These are phyloP conservation scores for Octonoba sinensis DNA, from an alignment of 2,888 invertebrate genomes.

Conservation along the genomic window DNA sequence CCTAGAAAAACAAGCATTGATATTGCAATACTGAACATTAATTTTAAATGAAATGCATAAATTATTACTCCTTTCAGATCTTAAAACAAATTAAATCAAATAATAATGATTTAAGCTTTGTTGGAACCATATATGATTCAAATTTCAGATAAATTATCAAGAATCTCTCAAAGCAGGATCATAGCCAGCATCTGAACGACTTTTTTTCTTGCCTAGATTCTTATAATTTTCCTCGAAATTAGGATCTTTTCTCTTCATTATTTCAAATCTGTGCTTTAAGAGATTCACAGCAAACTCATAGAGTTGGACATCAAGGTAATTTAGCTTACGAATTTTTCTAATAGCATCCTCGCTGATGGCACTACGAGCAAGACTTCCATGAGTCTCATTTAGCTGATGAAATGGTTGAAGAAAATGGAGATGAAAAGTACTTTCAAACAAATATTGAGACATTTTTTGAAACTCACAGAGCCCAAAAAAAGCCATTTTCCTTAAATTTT, in stretches of 20 bases:
- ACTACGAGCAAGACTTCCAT: constrained; percentile 77
- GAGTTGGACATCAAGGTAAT: constrained; percentile 90
- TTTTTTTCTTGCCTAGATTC: constrained; percentile 53
- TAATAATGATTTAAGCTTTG: too few relatives aligned
- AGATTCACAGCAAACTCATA: constrained; percentile 93
- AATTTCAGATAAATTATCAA: constrained; percentile 17
- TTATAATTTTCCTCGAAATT: constrained; percentile 64
- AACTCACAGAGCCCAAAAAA: constrained; percentile 97
- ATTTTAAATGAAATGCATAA: too few relatives aligned
- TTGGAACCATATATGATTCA: too few relatives aligned
- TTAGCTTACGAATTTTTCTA: constrained; percentile 82
- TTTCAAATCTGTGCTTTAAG: constrained; percentile 81
- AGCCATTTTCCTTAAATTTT: constrained; percentile 93
- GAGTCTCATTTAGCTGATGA: constrained; percentile 91
- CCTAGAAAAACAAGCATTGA: too few relatives aligned
- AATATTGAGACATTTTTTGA: constrained; percentile 82
- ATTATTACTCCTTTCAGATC: too few relatives aligned
- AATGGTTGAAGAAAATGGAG: constrained; percentile 87
- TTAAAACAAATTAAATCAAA: too few relatives aligned
- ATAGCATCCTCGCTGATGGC: constrained; percentile 83
- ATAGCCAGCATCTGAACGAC: constrained; percentile 20
- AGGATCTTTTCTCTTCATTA: constrained; percentile 51
- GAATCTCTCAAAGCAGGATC: constrained; percentile 47
- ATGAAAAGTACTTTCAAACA: constrained; percentile 94
- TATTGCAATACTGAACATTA: too few relatives aligned